phyloP scores from a whole-genome alignment of 2,113 vertebrate genomes.

The Podilymbus podiceps region DNA sequence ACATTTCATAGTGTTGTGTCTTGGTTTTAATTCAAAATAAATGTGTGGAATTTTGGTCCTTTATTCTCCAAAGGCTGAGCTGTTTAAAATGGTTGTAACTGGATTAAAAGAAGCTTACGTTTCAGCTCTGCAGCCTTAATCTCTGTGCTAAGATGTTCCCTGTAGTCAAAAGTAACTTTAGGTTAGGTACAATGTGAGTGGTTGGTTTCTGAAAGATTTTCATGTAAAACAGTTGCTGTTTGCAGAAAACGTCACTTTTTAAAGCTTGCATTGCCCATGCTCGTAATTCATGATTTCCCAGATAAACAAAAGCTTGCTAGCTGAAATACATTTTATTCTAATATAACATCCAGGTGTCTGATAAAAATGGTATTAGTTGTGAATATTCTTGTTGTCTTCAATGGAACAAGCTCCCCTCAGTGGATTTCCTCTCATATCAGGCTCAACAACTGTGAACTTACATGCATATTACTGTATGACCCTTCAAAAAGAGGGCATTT shows the following conservation, averaged over 20 bases:
- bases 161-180: background rate
- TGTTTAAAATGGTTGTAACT: background rate
- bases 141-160: background rate
- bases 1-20: background rate
- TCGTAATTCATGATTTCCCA: background rate
- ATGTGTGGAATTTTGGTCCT: background rate
- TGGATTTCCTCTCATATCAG: background rate
- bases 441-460: accelerated
- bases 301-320: background rate
- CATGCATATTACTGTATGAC: too few relatives aligned
- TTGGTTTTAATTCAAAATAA: background rate
- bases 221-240: background rate
- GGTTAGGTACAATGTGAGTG: background rate
- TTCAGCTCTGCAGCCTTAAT: background rate
- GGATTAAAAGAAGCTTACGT: background rate
- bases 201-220: background rate
- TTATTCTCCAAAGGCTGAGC: background rate
- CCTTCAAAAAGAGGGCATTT: background rate
- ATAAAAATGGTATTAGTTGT: background rate
- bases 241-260: background rate
- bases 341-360: background rate
- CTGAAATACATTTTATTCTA: background rate
- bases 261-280: background rate
- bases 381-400: background rate
- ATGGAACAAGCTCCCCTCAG: background rate